Conservation (phyloP, 2,113 vertebrate species). For the Rhea americana region DNA sequence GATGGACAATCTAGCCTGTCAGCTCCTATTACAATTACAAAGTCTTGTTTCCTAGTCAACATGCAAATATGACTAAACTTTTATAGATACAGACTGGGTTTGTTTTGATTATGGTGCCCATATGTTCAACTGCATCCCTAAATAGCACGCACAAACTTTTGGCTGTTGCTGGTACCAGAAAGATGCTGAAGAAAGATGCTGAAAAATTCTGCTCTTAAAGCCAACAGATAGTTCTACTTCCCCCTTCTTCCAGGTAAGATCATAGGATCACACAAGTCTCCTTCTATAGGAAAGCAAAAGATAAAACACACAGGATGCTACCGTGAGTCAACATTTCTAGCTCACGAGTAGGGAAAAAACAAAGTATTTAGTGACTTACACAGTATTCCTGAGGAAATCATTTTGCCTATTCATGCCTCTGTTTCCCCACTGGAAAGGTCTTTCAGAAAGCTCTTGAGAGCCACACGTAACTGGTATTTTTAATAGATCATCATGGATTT, state of each 20-base stretch:
- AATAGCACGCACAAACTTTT: background rate
- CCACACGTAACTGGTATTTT: background rate
- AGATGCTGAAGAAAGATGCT: accelerated
- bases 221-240: background rate
- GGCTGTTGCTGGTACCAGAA: background rate
- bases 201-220: background rate
- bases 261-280: background rate
- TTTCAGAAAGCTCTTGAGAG: background rate
- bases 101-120: background rate
- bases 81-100: background rate
- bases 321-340: background rate
- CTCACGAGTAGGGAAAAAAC: background rate
- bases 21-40: background rate
- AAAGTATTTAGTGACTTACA: accelerated
- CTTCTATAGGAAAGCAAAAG: background rate
- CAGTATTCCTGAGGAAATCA: accelerated
- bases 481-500: background rate
- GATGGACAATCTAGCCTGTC: background rate
- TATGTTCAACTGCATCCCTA: background rate
- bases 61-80: background rate
- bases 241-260: background rate
- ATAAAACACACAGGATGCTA: background rate
- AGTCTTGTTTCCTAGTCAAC: background rate
- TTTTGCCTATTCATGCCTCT: background rate
- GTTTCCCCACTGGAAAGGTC: background rate